Conservation (phyloP, 1,140 invertebrate genomes). For the Bombus affinis region DNA sequence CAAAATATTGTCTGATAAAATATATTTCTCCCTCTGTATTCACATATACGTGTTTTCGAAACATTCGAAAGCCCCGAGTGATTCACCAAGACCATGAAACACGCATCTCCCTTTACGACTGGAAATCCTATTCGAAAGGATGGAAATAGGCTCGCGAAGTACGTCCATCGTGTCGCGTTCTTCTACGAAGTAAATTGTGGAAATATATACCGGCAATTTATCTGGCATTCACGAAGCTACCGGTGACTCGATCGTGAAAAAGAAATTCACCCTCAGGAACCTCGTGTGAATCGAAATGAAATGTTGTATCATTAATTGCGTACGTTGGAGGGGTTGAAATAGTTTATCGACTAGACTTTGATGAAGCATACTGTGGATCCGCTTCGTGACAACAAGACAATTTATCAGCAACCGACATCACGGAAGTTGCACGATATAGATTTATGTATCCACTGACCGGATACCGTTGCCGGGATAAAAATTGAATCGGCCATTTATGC, state of each 20-base stretch:
- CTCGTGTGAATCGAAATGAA: background rate
- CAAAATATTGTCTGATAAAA: background rate
- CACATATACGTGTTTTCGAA: background rate
- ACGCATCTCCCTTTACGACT: background rate
- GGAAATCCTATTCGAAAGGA: slow-evolving; percentile 9
- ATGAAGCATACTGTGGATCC: background rate
- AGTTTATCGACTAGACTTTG: background rate
- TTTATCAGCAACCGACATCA: background rate
- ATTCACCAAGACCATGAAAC: background rate
- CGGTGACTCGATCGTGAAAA: background rate
- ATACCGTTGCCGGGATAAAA: slow-evolving; percentile 9
- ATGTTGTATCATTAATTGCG: slow-evolving; percentile 20
- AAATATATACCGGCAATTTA: background rate
- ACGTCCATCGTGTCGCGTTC: background rate
- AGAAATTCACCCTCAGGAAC: background rate
- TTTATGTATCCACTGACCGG: background rate
- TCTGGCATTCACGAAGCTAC: background rate
- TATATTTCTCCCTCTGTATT: background rate
- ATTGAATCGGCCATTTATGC: slow-evolving; percentile 22
- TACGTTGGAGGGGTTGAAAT: background rate
- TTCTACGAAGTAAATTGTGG: background rate
- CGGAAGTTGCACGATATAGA: background rate
- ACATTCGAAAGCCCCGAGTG: background rate
- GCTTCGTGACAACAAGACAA: slow-evolving; percentile 20
- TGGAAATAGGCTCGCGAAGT: background rate